phyloP scores from a whole-genome alignment of 2,888 invertebrate species.

The Acleris sparsana region DNA sequence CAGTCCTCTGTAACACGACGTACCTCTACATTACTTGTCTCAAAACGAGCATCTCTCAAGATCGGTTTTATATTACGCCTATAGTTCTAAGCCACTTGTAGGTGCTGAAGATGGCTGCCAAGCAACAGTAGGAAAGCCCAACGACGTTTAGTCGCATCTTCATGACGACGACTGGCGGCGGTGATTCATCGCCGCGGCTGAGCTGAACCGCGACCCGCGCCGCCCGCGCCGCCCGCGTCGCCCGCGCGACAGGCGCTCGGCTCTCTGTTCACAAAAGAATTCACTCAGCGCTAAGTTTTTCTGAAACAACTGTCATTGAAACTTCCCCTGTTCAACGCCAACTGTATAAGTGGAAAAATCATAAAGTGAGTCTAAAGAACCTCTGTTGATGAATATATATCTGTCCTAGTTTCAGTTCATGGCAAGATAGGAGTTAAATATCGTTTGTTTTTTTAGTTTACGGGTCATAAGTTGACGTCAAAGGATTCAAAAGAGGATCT shows the following conservation, averaged over 20 bases:
- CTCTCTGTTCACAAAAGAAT: conserved; percentile 62
- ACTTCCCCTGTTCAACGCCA: conserved; percentile 55
- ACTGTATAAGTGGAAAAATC: conserved; percentile 37
- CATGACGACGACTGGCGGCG: conserved; percentile 17
- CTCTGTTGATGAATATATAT: background rate
- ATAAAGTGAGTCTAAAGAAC: conserved; percentile 12
- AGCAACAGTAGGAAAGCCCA: no score
- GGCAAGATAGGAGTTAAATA: no score
- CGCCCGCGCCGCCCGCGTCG: conserved; percentile 14
- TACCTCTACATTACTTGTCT: no score
- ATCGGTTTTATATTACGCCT: no score
- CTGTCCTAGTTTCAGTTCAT: no score
- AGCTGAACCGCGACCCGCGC: conserved; percentile 44
- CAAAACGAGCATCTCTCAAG: no score
- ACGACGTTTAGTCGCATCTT: conserved; percentile 42
- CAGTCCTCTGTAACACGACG: no score
- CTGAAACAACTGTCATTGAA: conserved; percentile 61
- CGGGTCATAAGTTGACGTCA: no score
- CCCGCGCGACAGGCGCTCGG: conserved; percentile 42
- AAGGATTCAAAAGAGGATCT: no score
- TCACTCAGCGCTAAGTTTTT: conserved; percentile 61
- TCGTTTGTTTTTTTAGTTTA: no score
- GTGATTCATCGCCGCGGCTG: conserved; percentile 42
- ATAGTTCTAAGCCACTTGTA: no score
- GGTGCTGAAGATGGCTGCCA: no score